These are phyloP conservation scores for Apamea monoglypha DNA, from an alignment of 2,888 invertebrate species.

Conservation along the genomic window DNA sequence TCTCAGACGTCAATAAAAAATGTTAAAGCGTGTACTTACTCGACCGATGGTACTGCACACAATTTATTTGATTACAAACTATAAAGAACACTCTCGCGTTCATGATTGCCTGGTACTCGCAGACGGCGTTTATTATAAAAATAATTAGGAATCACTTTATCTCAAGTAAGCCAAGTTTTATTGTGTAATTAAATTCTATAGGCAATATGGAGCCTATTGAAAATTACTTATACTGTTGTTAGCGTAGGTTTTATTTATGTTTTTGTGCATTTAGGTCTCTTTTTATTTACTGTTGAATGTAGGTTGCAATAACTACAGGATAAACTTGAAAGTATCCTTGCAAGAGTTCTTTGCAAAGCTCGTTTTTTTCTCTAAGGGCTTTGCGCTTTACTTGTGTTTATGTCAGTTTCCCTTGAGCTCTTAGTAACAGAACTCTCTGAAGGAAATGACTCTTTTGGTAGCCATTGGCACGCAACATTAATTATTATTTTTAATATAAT, in stretches of 20 bases:
- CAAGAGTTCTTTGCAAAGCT: neutral
- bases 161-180: slow-evolving; percentile 3
- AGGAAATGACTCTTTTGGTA: neutral
- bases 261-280: neutral
- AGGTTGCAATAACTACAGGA: neutral
- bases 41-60: slow-evolving; percentile 20
- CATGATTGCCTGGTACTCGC: slow-evolving; percentile 46
- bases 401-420: neutral
- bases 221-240: slow-evolving; percentile 10
- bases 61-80: slow-evolving; percentile 51
- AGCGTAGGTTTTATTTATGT: neutral
- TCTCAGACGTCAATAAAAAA: slow-evolving; percentile 39
- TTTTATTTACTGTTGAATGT: neutral
- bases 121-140: slow-evolving; percentile 22
- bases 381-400: neutral
- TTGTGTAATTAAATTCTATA: slow-evolving; percentile 7
- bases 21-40: slow-evolving; percentile 25
- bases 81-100: slow-evolving; percentile 31
- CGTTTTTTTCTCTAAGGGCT: neutral
- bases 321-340: neutral
- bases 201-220: neutral
- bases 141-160: slow-evolving; percentile 27
- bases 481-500: neutral
- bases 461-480: neutral
- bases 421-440: neutral